Conservation (phyloP, 2,113 vertebrate genomes). For the Callospermophilus lateralis region DNA sequence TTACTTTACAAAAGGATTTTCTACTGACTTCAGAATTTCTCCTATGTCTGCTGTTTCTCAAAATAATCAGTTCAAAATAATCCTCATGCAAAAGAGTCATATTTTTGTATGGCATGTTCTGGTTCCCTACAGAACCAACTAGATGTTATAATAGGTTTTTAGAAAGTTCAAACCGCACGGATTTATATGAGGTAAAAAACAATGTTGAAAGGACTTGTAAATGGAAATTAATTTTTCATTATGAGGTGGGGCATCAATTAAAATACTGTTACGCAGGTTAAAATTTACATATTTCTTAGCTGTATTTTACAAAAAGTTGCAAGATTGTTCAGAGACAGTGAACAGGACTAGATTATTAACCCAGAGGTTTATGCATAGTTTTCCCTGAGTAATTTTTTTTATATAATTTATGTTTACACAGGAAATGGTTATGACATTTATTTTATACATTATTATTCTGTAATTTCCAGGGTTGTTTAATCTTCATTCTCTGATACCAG, state of each 20-base stretch:
- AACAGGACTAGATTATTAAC: not conserved
- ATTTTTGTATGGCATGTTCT: not conserved
- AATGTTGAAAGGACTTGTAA: not conserved
- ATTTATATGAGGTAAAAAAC: not conserved
- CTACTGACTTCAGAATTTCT: not conserved
- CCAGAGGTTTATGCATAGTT: not conserved
- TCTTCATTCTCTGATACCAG: not conserved
- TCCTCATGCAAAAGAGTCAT: not conserved
- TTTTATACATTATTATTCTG: not conserved
- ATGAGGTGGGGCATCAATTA: not conserved
- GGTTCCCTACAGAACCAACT: not conserved
- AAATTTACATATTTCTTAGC: not conserved
- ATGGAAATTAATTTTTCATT: not conserved
- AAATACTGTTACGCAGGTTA: not conserved
- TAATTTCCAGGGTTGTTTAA: not conserved
- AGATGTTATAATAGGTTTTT: not conserved
- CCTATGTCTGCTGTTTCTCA: not conserved
- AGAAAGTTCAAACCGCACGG: not conserved
- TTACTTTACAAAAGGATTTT: not conserved
- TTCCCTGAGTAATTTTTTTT: not conserved
- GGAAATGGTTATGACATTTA: not conserved
- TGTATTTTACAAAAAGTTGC: not conserved
- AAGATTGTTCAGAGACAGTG: not conserved
- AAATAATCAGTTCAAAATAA: slow-evolving; percentile 19
- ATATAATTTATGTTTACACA: not conserved